Base-by-base conservation (phyloP, 2,888 invertebrate species). In the Exephanes ischioxanthus region DNA sequence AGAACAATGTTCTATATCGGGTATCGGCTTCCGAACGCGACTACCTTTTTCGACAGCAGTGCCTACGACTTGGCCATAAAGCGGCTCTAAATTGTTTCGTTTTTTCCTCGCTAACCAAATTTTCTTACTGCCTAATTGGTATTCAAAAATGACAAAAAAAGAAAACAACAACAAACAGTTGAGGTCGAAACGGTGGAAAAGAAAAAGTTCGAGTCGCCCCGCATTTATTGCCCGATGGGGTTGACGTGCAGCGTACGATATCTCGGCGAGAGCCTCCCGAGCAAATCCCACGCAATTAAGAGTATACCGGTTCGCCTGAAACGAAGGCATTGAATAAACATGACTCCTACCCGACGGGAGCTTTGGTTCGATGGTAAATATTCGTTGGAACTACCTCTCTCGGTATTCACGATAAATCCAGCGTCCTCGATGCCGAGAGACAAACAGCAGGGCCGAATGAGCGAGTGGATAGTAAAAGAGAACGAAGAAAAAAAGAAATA, bases 311-410 rank as follows among this genome's bases (percentile, higher is more conserved):
- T 48, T 71, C 63, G 66, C 61, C 41, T 66, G 70, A 78, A 85
- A 82, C 78, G 61, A 85, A 81, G 68, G n/a, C 81, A 79, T 79
- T 82, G 81, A 81, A 85, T 85, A 85, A 85, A 82, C 81, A 85
- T 82, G 75, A 73, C 81, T 79, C 61, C 61, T 73, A 37, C 75
- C 68, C 66, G 72, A 53, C 45, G 55, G 66, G 75, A 51, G 51
- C 58, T 82, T 71, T 30, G 58, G 48, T 75, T 82, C 78, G 75
- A 79, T 51, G 30, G 66, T 63, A 73, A 73, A 33, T 80, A 41
- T 79, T 66, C 78, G 77, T 48, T 58, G 66, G 51, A 76, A 66
- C 55, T 26, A 53, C 26, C 51, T 16, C 71, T 79, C 68, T 71
- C 51, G 67, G 71, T 73, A 80, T 80, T 55, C 67, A 73, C 73